Percentiles rank a stretch among this genome's conserved stretches.
These are phyloP conservation scores for Cryptocheilus praepositus DNA, from an alignment of 2,888 invertebrate genomes.

Conservation along the genomic window DNA sequence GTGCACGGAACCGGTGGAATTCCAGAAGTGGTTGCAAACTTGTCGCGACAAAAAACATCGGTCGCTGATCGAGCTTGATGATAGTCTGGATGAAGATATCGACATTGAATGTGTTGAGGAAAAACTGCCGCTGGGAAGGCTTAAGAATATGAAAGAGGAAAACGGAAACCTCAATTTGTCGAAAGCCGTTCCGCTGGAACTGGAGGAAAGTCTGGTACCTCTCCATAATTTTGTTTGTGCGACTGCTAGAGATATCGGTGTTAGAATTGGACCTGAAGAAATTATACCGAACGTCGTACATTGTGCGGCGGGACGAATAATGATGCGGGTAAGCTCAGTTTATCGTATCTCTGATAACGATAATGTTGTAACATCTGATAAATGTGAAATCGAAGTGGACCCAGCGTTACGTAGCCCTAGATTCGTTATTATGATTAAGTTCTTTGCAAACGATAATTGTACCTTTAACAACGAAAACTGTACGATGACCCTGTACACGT, in stretches of 20 bases:
- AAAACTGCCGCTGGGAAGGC: not conserved
- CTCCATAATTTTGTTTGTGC: conserved; percentile 74
- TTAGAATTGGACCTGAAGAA: conserved; percentile 75
- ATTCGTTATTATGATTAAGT: no score
- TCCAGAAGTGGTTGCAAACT: conserved; percentile 63
- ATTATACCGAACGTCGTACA: conserved; percentile 74
- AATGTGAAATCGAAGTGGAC: no score
- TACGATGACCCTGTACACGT: no score
- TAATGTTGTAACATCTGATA: no score
- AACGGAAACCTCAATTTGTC: not conserved
- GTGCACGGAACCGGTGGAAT: conserved; percentile 57
- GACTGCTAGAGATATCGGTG: conserved; percentile 74
- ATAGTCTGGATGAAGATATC: conserved; percentile 39
- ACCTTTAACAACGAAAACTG: no score
- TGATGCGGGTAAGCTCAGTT: conserved; percentile 61
- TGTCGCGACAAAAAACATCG: conserved; percentile 41
- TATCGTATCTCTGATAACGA: no score
- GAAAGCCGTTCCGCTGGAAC: conserved; percentile 45
- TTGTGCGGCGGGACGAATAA: conserved; percentile 72
- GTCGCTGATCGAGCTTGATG: conserved; percentile 24
- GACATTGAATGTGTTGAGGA: conserved; percentile 35
- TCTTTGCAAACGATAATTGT: no score
- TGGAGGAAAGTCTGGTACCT: conserved; percentile 59
- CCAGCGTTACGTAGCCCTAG: no score
- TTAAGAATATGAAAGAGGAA: not conserved